Conservation (phyloP, 2,888 invertebrate genomes). For the Netelia virgata region DNA sequence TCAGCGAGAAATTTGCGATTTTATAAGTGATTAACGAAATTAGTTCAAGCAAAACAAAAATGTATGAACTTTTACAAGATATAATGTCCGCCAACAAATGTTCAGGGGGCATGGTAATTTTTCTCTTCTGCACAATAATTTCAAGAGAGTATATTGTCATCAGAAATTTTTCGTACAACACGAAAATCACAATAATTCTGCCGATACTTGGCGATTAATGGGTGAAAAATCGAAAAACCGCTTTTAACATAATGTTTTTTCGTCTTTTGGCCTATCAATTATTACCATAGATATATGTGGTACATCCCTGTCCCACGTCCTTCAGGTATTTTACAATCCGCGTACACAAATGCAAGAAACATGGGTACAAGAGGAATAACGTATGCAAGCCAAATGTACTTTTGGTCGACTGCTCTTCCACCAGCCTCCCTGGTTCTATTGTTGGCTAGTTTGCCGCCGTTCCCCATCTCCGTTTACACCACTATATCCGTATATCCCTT, state of each 20-base stretch:
- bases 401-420: constrained; percentile 46
- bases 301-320: neutral
- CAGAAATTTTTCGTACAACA: neutral
- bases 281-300: neutral
- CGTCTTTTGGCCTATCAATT: neutral
- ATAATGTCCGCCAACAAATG: no score
- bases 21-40: no score
- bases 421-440: constrained; percentile 63
- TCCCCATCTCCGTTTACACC: neutral
- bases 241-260: no score
- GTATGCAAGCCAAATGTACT: constrained; percentile 54
- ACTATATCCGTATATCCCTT: constrained; percentile 19
- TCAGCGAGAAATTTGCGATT: no score
- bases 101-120: no score
- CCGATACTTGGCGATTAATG: no score
- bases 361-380: constrained; percentile 11
- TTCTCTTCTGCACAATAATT: no score
- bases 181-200: neutral
- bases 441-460: constrained; percentile 54
- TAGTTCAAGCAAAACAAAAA: no score
- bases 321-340: neutral
- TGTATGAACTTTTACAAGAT: no score
- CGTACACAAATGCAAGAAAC: neutral
- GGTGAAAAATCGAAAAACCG: no score
- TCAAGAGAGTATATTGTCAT: no score